A percentile compares a stretch with the other conserved stretches of the same genome.
These are phyloP conservation scores for Chaetogeoica ovagalla DNA, from an alignment of 2,888 invertebrate species.

Conservation along the genomic window DNA sequence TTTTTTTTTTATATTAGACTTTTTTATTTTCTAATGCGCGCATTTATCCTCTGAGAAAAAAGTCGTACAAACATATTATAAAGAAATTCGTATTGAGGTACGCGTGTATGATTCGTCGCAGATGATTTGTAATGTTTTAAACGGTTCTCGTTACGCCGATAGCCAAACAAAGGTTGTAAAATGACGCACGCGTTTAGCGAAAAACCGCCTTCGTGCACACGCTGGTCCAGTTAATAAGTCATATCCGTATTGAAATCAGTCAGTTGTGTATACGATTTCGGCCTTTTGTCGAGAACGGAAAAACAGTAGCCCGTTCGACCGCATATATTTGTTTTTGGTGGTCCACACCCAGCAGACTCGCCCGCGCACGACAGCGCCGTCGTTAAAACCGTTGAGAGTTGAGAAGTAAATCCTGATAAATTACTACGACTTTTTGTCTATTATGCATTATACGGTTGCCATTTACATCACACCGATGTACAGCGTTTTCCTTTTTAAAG, in stretches of 20 bases:
- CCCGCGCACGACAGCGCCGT: not conserved
- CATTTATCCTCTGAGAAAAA: no score
- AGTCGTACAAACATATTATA: no score
- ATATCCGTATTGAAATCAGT: constrained; percentile 46
- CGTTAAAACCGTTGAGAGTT: constrained; percentile 41
- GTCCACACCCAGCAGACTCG: not conserved
- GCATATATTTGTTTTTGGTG: constrained; percentile 42
- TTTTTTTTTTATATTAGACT: no score
- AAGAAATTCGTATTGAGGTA: no score
- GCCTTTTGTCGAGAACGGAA: constrained; percentile 25
- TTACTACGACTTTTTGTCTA: constrained; percentile 18
- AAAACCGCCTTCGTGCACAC: not conserved
- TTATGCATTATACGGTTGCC: not conserved
- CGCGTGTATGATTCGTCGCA: no score
- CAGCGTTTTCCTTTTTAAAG: constrained; percentile 15
- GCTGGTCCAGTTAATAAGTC: not conserved
- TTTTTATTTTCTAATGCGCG: no score
- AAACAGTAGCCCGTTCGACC: constrained; percentile 35
- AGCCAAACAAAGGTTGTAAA: no score
- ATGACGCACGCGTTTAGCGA: not conserved
- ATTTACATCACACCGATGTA: not conserved
- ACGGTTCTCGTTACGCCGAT: no score
- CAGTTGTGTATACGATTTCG: constrained; percentile 39
- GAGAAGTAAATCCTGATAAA: constrained; percentile 52
- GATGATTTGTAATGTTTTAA: no score